These are phyloP conservation scores for Cossypha dichroa DNA, from an alignment of 2,797 vertebrate species.

Conservation along the genomic window DNA sequence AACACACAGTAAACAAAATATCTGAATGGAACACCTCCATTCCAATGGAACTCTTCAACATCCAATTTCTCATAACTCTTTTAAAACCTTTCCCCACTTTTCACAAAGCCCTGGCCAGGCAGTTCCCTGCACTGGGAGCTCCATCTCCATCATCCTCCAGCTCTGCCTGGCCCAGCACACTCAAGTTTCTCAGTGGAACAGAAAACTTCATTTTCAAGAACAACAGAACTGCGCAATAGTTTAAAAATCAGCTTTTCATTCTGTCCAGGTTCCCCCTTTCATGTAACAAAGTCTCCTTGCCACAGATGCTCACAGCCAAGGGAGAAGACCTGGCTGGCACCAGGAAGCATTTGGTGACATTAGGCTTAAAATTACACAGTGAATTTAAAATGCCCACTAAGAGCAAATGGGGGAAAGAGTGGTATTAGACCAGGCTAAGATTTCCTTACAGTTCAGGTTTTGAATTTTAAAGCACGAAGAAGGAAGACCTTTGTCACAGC, in stretches of 20 bases:
- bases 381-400: background rate
- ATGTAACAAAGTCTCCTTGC: background rate
- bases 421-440: background rate
- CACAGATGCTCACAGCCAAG: background rate
- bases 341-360: background rate
- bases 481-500: background rate
- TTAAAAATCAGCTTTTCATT: background rate
- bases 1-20: fast-evolving
- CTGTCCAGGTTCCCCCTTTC: background rate
- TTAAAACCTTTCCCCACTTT: background rate
- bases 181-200: background rate
- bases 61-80: fast-evolving
- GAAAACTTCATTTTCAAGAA: background rate
- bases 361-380: background rate
- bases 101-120: fast-evolving
- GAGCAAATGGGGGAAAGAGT: background rate
- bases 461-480: background rate
- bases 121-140: background rate
- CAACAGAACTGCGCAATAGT: background rate
- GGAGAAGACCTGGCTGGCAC: background rate
- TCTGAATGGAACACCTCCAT: background rate
- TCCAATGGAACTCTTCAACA: background rate
- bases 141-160: background rate
- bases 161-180: background rate
- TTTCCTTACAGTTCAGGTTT: background rate